These are phyloP conservation scores for Leptogaster cylindrica DNA, from an alignment of 2,888 invertebrate genomes.

Conservation along the genomic window DNA sequence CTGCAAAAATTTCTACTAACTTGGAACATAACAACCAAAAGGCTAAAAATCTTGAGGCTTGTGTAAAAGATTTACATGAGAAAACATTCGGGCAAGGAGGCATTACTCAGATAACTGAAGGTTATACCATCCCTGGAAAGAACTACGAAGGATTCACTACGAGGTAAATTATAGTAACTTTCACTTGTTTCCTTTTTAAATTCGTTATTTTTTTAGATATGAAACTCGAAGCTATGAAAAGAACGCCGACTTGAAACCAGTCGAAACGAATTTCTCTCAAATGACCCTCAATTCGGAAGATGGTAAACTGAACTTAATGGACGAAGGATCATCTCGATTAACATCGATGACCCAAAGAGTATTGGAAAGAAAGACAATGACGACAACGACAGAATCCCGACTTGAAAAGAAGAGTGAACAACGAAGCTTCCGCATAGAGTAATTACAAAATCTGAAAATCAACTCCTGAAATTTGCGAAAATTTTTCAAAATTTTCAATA, in stretches of 20 bases:
- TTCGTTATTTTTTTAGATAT: conserved; percentile 53
- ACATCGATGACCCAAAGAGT: conserved; percentile 61
- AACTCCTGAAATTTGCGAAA: too few species aligned
- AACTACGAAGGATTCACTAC: conserved; percentile 73
- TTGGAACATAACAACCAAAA: conserved; percentile 45
- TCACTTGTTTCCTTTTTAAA: not conserved
- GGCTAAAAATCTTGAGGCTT: conserved; percentile 55
- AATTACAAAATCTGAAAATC: too few species aligned
- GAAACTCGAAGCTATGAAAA: conserved; percentile 61
- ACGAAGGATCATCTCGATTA: conserved; percentile 59
- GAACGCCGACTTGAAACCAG: conserved; percentile 54
- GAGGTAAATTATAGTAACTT: conserved; percentile 62
- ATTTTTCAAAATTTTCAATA: too few species aligned
- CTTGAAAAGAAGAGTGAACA: conserved; percentile 61
- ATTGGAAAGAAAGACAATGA: conserved; percentile 61
- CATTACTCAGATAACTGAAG: conserved; percentile 55
- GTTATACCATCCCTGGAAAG: conserved; percentile 58
- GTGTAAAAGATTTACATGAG: conserved; percentile 61
- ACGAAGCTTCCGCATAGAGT: conserved; percentile 62
- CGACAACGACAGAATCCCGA: conserved; percentile 59
- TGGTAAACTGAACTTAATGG: conserved; percentile 58
- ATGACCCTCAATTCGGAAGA: conserved; percentile 58
- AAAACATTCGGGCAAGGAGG: conserved; percentile 61
- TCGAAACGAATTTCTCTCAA: conserved; percentile 59
- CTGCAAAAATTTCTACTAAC: conserved; percentile 47